Conservation (phyloP, 2,113 vertebrate genomes). For the Origma solitaria region DNA sequence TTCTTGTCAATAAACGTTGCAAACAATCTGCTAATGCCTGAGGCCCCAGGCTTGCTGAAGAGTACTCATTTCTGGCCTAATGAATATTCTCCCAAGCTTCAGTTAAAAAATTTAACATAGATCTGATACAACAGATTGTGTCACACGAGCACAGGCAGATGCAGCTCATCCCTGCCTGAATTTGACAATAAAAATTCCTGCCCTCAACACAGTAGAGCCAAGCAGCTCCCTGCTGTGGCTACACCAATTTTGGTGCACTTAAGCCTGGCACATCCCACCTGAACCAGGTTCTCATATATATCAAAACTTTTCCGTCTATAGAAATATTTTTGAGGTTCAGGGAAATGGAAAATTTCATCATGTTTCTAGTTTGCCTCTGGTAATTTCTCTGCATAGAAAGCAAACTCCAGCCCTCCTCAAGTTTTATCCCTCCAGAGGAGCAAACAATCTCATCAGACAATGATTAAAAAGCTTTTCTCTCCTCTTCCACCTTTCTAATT, state of each 20-base stretch:
- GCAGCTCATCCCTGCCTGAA: neutral
- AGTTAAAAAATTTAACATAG: neutral
- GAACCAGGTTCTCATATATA: neutral
- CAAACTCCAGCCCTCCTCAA: neutral
- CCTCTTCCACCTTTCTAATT: neutral
- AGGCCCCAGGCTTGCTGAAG: neutral
- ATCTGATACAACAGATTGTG: neutral
- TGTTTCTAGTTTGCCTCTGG: neutral
- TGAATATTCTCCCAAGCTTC: neutral
- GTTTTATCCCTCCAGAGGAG: neutral
- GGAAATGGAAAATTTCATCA: neutral
- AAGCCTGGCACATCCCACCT: accelerated
- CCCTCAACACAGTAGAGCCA: neutral
- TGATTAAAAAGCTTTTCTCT: neutral
- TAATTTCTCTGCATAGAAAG: neutral
- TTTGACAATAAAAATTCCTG: neutral
- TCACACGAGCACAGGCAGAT: neutral
- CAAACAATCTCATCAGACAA: neutral
- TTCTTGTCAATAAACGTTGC: neutral
- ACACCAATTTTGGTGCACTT: neutral
- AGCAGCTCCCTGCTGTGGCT: neutral
- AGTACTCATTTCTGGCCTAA: neutral
- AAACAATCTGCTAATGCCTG: neutral
- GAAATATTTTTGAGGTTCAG: neutral
- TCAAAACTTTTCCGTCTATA: neutral